A percentile compares a stretch with the other conserved stretches of the same genome.
These are phyloP conservation scores for Diceros bicornis DNA, from an alignment of 2,797 vertebrate genomes.

Conservation along the genomic window DNA sequence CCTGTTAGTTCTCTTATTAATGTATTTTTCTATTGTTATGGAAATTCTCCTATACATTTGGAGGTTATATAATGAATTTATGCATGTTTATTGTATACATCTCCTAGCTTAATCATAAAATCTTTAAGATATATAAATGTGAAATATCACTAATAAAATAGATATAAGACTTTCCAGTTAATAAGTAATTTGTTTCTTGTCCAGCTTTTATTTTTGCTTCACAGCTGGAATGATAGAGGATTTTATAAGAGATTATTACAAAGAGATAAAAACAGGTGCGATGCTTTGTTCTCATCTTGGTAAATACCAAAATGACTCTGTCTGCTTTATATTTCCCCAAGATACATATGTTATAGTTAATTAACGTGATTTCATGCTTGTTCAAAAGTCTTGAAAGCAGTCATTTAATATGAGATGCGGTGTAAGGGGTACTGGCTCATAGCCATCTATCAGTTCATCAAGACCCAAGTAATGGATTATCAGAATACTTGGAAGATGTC, in stretches of 20 bases:
- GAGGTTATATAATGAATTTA: not conserved
- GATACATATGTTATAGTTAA: not conserved
- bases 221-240: not conserved
- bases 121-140: not conserved
- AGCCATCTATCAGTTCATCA: not conserved
- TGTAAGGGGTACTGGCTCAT: not conserved
- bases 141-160: not conserved
- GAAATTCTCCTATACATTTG: not conserved
- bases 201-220: conserved; percentile 26
- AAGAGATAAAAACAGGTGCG: conserved; percentile 11
- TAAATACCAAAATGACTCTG: conserved; percentile 30
- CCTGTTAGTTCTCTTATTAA: not conserved
- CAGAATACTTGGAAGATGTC: not conserved
- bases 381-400: not conserved
- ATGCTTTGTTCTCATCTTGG: conserved; percentile 2
- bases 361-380: not conserved
- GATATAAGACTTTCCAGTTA: not conserved
- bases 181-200: not conserved
- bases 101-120: conserved; percentile 36
- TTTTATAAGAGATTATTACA: conserved; percentile 39
- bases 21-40: not conserved
- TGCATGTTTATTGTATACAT: not conserved
- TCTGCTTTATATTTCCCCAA: conserved; percentile 17
- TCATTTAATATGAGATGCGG: not conserved
- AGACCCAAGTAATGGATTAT: not conserved